These are phyloP conservation scores for Parnassius smintheus DNA, from an alignment of 2,888 invertebrate genomes.

Conservation along the genomic window DNA sequence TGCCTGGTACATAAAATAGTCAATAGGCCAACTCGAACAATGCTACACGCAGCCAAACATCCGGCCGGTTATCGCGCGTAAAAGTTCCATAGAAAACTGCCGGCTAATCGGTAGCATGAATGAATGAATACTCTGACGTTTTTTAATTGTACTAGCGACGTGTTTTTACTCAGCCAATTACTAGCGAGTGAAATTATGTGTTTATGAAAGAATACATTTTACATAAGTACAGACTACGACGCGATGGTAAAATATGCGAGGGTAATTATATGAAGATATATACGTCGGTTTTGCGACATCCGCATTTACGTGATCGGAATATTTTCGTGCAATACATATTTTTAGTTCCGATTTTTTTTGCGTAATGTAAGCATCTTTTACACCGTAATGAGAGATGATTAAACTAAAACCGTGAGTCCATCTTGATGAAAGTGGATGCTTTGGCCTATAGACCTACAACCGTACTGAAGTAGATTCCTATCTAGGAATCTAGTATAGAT, in stretches of 20 bases:
- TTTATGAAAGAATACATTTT: conserved; percentile 26
- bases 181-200: conserved; percentile 10
- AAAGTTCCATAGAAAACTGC: conserved; percentile 30
- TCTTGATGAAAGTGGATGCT: no score
- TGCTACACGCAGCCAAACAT: conserved; percentile 70
- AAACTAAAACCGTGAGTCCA: no score
- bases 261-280: no score
- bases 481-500: no score
- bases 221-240: neutral
- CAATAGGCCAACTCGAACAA: conserved; percentile 52
- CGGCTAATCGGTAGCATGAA: conserved; percentile 44
- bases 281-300: no score
- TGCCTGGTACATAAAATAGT: conserved; percentile 30
- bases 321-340: no score
- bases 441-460: no score
- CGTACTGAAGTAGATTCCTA: no score
- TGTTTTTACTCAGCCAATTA: conserved; percentile 15
- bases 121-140: conserved; percentile 51
- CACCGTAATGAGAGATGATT: no score
- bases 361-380: no score
- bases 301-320: no score
- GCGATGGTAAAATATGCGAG: neutral
- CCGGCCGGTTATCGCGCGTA: conserved; percentile 67
- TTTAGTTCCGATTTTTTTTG: no score
- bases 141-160: conserved; percentile 29